Percentiles rank a stretch among this genome's conserved stretches.
Conservation (phyloP, 1,140 invertebrate genomes). For the Pseudomyrmex pallidus region DNA sequence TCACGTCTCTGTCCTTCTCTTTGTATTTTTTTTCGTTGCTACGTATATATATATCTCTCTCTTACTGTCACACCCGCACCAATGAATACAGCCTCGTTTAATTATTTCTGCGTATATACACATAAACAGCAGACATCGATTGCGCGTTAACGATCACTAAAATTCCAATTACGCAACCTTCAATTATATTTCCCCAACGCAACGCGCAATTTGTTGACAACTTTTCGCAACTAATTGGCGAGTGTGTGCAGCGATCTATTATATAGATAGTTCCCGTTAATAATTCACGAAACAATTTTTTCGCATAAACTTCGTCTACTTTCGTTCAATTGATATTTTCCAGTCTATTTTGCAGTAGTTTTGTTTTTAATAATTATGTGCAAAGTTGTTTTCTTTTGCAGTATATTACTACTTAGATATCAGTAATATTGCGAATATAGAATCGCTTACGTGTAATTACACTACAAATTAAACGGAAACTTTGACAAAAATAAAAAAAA, state of each 20-base stretch:
- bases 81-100: conserved; percentile 51
- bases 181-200: conserved; percentile 63
- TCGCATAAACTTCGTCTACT: not conserved
- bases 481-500: not conserved
- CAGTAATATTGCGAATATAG: not conserved
- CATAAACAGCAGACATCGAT: conserved; percentile 14
- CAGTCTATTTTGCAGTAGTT: too few species aligned
- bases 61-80: conserved; percentile 45
- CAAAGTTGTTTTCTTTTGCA: not conserved
- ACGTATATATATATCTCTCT: not conserved
- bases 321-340: not conserved
- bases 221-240: conserved; percentile 54
- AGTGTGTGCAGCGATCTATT: not conserved
- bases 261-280: not conserved
- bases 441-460: conserved; percentile 42
- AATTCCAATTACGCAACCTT: conserved; percentile 70
- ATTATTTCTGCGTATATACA: conserved; percentile 6
- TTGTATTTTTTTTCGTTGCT: not conserved
- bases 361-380: not conserved
- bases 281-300: not conserved
- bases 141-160: conserved; percentile 60
- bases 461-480: conserved; percentile 35
- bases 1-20: conserved; percentile 47
- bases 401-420: conserved; percentile 20
- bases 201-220: conserved; percentile 54